These are phyloP conservation scores for Sarcoramphus papa DNA, from an alignment of 2,797 vertebrate genomes.

Conservation along the genomic window DNA sequence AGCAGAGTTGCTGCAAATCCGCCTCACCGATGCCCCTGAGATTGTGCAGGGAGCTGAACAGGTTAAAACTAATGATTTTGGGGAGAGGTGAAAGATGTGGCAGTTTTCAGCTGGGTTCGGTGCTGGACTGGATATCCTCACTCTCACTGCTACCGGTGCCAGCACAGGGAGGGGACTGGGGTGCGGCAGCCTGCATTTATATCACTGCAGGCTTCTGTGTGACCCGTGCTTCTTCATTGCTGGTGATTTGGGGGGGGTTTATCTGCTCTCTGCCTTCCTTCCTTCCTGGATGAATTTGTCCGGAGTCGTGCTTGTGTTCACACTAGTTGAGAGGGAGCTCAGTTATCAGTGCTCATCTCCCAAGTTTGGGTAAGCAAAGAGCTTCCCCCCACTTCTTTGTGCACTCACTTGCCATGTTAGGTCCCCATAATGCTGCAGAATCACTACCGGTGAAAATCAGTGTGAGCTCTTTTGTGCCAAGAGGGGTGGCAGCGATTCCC, in stretches of 20 bases:
- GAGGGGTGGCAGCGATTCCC: not conserved
- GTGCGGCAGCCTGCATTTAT: not conserved
- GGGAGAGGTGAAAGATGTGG: not conserved
- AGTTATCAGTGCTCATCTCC: not conserved
- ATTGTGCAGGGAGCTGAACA: not conserved
- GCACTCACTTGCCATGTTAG: not conserved
- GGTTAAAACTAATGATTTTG: not conserved
- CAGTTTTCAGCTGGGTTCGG: not conserved
- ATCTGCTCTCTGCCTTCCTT: not conserved
- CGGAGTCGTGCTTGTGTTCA: not conserved
- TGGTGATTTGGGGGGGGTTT: not conserved
- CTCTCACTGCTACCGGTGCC: not conserved
- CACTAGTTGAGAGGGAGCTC: not conserved
- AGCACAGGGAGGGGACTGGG: not conserved
- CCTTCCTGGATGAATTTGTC: not conserved
- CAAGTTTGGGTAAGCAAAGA: not conserved
- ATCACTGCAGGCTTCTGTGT: not conserved
- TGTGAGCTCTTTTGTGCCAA: not conserved
- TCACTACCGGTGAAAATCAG: not conserved
- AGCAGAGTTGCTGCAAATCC: not conserved
- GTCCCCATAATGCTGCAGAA: not conserved
- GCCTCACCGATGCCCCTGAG: rapidly evolving
- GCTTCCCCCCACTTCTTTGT: not conserved
- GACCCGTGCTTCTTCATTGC: not conserved
- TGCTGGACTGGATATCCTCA: not conserved